A percentile compares a stretch with the other conserved stretches of the same genome.
These are phyloP conservation scores for Amphimallon solstitiale DNA, from an alignment of 2,888 invertebrate species.

Conservation along the genomic window DNA sequence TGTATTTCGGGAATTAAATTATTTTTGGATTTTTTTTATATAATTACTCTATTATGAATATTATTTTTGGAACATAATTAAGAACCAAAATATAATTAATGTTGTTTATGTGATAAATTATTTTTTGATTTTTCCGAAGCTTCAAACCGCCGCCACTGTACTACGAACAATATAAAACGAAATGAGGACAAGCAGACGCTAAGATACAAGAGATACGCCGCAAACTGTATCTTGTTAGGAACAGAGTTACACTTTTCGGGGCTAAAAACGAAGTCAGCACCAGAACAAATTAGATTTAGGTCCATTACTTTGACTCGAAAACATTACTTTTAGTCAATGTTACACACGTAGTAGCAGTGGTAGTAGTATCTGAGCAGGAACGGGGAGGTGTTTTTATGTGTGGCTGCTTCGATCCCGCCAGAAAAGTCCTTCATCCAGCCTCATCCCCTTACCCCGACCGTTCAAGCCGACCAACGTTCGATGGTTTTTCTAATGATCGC, in stretches of 20 bases:
- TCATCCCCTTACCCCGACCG: neutral
- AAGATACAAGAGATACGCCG: neutral
- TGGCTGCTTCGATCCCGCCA: constrained; percentile 9
- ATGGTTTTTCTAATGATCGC: constrained; percentile 14
- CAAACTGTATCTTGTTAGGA: constrained; percentile 28
- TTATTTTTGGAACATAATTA: no score
- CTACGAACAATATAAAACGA: neutral
- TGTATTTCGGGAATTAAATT: no score
- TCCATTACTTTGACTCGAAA: constrained; percentile 34
- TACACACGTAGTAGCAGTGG: constrained; percentile 5
- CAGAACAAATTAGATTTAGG: constrained; percentile 39
- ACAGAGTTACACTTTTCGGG: constrained; percentile 14
- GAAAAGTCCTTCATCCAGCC: neutral
- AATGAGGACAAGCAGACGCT: constrained; percentile 9
- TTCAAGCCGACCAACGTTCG: neutral
- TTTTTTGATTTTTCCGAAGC: no score
- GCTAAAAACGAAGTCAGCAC: constrained; percentile 35
- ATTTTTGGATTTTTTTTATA: no score
- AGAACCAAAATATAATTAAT: no score
- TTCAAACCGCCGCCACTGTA: no score
- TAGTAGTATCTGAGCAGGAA: neutral
- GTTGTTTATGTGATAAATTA: no score
- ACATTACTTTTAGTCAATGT: constrained; percentile 31
- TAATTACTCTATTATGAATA: no score
- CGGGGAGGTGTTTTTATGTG: constrained; percentile 15